Evolutionary conservation across 2,113 vertebrate species (phyloP).

Genomic region (Oxyruncus cristatus): DNA sequence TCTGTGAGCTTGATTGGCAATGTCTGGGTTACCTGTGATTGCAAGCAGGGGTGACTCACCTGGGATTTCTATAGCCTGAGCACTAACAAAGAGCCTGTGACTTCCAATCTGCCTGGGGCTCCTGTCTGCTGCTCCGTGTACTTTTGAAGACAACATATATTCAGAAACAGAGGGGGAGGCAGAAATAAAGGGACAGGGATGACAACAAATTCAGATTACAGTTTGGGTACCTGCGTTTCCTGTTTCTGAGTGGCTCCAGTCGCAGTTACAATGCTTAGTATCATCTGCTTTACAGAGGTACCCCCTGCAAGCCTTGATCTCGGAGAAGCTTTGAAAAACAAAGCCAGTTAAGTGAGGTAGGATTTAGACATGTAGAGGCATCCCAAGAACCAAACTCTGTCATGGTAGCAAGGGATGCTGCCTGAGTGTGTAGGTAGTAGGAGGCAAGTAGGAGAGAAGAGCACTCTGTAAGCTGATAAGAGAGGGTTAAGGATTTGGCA

Average conservation of each 20-base stretch:
- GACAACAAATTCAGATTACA: constrained; percentile 14
- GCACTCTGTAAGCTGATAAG: background rate
- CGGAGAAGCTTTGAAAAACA: background rate
- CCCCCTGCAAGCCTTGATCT: background rate
- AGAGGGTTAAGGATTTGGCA: constrained; percentile 10
- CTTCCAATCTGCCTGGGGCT: constrained; percentile 19
- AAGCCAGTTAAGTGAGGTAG: background rate
- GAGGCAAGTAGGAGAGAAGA: background rate
- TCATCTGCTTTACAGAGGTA: background rate
- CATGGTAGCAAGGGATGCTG: background rate
- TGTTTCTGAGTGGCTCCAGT: constrained; percentile 24
- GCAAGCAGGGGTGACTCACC: constrained; percentile 40
- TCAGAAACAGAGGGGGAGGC: background rate
- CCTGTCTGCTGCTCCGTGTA: background rate
- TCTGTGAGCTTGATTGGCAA: background rate
- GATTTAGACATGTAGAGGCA: background rate
- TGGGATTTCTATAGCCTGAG: constrained; percentile 36
- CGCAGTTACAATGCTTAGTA: background rate
- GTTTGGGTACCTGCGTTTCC: constrained; percentile 34
- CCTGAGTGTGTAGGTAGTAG: background rate
- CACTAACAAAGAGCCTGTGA: constrained; percentile 40
- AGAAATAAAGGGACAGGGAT: constrained; percentile 6
- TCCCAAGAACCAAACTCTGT: background rate
- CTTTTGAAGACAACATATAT: constrained; percentile 29
- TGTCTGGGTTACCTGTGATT: constrained; percentile 20